phyloP scores from a whole-genome alignment of 2,888 invertebrate species.

The Drosophila melanosoma region DNA sequence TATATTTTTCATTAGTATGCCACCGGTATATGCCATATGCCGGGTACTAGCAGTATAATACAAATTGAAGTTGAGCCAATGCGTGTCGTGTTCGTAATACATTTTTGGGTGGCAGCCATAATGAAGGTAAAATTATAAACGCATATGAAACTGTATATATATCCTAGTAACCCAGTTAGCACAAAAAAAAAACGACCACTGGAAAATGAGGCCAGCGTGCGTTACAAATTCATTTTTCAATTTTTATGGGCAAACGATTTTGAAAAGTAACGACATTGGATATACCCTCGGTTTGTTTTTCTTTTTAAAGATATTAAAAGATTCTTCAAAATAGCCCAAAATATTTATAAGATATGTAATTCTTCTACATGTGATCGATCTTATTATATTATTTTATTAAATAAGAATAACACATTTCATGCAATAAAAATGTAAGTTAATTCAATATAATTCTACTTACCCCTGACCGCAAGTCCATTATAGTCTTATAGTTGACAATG shows the following conservation, averaged over 20 bases:
- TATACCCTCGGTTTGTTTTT: not conserved
- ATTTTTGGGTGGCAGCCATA: slow-evolving; percentile 62
- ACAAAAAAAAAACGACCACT: slow-evolving; percentile 10
- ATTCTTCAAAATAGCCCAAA: not conserved
- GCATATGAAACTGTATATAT: slow-evolving; percentile 71
- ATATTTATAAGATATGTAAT: not conserved
- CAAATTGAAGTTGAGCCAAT: slow-evolving; percentile 48
- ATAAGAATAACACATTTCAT: not conserved
- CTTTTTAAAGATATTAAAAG: not conserved
- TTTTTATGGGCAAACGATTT: slow-evolving; percentile 20
- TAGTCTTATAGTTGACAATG: slow-evolving; percentile 87
- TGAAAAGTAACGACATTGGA: not conserved
- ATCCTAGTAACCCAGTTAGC: slow-evolving; percentile 77
- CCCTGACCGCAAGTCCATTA: slow-evolving; percentile 89
- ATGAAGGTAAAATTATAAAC: slow-evolving; percentile 66
- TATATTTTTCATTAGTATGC: slow-evolving; percentile 59
- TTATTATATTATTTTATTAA: too few relatives aligned
- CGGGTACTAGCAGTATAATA: slow-evolving; percentile 32
- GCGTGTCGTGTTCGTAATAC: slow-evolving; percentile 69
- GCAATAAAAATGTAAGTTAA: not conserved
- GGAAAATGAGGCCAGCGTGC: slow-evolving; percentile 52
- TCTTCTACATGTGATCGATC: not conserved
- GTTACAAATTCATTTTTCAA: slow-evolving; percentile 46
- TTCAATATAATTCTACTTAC: slow-evolving; percentile 85
- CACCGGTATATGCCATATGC: slow-evolving; percentile 19